A percentile compares a stretch with the other conserved stretches of the same genome.
Evolutionary conservation across 2,888 invertebrate genomes (phyloP).

Genomic region (Sicus ferrugineus): DNA sequence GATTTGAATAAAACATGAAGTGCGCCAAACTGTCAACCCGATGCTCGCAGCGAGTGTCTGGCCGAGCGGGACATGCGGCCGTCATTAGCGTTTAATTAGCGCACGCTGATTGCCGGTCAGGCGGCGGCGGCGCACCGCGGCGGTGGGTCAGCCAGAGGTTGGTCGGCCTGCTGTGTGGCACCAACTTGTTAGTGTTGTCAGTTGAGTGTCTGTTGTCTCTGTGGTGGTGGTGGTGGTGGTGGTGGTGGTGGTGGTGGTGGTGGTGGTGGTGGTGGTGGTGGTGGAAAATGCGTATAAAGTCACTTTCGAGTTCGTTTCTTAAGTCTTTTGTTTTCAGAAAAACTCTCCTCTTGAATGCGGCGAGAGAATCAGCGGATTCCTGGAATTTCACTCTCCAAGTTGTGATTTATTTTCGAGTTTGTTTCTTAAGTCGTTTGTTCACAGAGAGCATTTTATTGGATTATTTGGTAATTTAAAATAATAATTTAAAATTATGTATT

Average conservation of each 20-base stretch:
- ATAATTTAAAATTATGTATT: no score
- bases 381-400: no score
- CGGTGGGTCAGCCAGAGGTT: slow-evolving; percentile 14
- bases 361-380: no score
- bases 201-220: background rate
- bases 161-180: background rate
- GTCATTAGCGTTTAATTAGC: slow-evolving; percentile 47
- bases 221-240: background rate
- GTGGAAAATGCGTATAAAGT: no score
- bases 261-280: no score
- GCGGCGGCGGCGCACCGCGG: no score
- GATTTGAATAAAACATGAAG: slow-evolving; percentile 31
- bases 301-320: no score
- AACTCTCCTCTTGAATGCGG: no score
- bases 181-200: slow-evolving; percentile 8
- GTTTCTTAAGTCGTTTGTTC: no score
- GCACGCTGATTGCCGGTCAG: slow-evolving; percentile 28
- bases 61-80: background rate
- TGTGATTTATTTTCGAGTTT: no score
- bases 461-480: no score
- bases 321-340: background rate
- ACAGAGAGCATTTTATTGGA: no score
- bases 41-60: slow-evolving; percentile 2
- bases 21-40: slow-evolving; percentile 32
- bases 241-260: background rate